Percentiles rank a stretch among this genome's conserved stretches.
Conservation (phyloP, 2,888 invertebrate genomes). For the Tachina fera region DNA sequence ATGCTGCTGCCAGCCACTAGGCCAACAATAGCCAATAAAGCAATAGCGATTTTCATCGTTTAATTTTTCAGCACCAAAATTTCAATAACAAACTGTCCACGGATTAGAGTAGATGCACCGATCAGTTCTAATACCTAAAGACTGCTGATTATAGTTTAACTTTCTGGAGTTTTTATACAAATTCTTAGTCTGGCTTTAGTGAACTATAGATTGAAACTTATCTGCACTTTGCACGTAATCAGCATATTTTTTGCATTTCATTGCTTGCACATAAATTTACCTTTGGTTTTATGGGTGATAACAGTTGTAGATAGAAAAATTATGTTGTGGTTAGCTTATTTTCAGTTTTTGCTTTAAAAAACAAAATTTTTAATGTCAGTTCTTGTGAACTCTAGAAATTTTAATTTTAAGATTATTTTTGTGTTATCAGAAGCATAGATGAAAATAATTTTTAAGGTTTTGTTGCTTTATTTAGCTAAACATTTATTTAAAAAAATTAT, state of each 20-base stretch:
- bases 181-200: background rate
- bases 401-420: background rate
- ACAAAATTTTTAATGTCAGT: background rate
- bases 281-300: background rate
- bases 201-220: background rate
- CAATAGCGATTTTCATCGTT: constrained; percentile 78
- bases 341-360: background rate
- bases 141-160: constrained; percentile 81
- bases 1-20: constrained; percentile 76
- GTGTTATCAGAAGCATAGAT: background rate
- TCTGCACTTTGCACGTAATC: background rate
- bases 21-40: constrained; percentile 78
- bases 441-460: too few species aligned
- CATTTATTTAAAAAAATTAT: too few species aligned
- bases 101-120: constrained; percentile 73
- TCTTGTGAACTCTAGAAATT: background rate
- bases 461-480: too few species aligned
- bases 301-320: background rate
- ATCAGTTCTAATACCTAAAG: constrained; percentile 77
- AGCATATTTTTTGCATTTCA: background rate
- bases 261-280: background rate
- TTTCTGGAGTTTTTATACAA: constrained; percentile 82
- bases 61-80: constrained; percentile 30
- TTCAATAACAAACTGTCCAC: constrained; percentile 74
- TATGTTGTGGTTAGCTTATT: background rate